phyloP scores from a whole-genome alignment of 92 coral and sea anemone species.

The Siderastrea radians region DNA sequence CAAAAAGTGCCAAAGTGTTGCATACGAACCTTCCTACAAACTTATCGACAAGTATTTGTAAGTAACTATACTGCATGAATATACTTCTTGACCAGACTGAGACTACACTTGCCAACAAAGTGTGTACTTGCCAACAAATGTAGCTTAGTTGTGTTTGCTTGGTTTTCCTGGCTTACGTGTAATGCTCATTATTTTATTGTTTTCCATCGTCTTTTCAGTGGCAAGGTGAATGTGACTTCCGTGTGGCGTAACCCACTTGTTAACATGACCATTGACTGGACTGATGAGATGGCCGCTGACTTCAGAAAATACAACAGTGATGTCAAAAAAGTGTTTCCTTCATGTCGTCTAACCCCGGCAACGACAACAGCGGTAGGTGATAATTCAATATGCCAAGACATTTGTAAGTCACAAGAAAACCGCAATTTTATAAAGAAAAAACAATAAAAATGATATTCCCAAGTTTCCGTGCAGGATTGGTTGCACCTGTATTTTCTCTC shows the following conservation, averaged over 20 bases:
- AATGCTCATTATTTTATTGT: not conserved
- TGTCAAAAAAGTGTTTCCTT: constrained; percentile 1
- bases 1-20: not conserved
- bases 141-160: not conserved
- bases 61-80: not conserved
- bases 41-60: constrained; percentile 7
- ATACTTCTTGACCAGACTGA: not conserved
- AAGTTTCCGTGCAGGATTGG: too few species aligned
- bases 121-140: not conserved
- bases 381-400: not conserved
- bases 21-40: not conserved
- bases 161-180: not conserved
- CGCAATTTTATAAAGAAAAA: too few species aligned
- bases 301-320: not conserved
- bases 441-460: too few species aligned
- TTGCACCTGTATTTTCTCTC: too few species aligned
- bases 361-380: not conserved
- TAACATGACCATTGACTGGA: not conserved
- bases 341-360: not conserved
- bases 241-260: not conserved
- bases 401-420: too few species aligned
- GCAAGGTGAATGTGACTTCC: not conserved
- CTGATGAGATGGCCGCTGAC: constrained; percentile 7
- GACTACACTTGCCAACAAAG: not conserved
- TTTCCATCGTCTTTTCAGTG: not conserved